Percentiles rank a stretch among this genome's conserved stretches.
phyloP scores from a whole-genome alignment of 2,888 invertebrate genomes.

The Cristatella mucedo region DNA sequence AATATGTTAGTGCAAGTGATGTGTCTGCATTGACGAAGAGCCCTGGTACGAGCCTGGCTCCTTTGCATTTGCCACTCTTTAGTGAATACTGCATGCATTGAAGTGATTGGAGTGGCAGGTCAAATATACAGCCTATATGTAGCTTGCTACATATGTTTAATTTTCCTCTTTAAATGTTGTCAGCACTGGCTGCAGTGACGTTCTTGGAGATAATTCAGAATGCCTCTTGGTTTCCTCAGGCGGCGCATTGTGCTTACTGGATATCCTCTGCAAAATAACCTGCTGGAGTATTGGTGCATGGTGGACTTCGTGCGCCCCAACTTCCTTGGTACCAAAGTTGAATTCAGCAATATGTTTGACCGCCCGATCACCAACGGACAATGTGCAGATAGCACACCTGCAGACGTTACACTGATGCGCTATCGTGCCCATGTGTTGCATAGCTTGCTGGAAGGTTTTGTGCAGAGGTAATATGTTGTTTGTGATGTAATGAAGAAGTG shows the following conservation, averaged over 20 bases:
- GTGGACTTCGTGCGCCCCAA: constrained; percentile 95
- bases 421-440: constrained; percentile 89
- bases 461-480: constrained; percentile 47
- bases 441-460: constrained; percentile 81
- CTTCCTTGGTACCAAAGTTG: constrained; percentile 85
- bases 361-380: constrained; percentile 95
- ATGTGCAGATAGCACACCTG: constrained; percentile 85
- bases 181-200: too few species aligned
- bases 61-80: too few species aligned
- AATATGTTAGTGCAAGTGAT: too few species aligned
- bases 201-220: too few species aligned
- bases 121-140: too few species aligned
- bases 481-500: too few species aligned
- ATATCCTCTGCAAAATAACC: constrained; percentile 92
- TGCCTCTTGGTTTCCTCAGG: constrained; percentile 42
- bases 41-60: too few species aligned
- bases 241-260: constrained; percentile 88
- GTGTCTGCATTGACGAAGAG: too few species aligned
- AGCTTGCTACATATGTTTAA: too few species aligned
- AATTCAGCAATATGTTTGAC: constrained; percentile 97
- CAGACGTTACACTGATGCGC: constrained; percentile 81
- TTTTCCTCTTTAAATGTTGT: too few species aligned
- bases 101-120: too few species aligned
- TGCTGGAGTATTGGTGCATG: constrained; percentile 85
- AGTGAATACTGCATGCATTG: too few species aligned